Conservation (phyloP, 1,140 invertebrate species). For the Ceratosolen solmsi region DNA sequence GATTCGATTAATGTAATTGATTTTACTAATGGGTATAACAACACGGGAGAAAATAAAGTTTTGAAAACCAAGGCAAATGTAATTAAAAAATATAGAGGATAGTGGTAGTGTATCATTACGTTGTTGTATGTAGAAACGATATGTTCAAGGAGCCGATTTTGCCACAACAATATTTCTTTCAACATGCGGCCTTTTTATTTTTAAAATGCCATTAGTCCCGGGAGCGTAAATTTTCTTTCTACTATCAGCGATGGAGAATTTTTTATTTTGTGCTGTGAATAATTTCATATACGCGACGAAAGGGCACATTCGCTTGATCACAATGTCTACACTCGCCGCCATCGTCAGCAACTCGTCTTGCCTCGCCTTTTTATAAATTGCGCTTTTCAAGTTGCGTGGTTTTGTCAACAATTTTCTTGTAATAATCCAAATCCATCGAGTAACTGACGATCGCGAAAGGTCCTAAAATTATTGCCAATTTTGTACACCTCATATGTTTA, state of each 20-base stretch:
- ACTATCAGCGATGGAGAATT: slow-evolving; percentile 50
- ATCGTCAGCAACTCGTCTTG: slow-evolving; percentile 17
- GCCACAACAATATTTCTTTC: no score
- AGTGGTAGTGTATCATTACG: no score
- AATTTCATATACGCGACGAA: slow-evolving; percentile 58
- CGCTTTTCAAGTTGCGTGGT: not conserved
- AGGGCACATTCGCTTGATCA: slow-evolving; percentile 66
- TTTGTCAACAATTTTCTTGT: not conserved
- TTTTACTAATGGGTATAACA: no score
- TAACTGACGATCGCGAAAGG: slow-evolving; percentile 61
- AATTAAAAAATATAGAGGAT: no score
- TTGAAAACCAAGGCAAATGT: no score
- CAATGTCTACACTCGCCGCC: slow-evolving; percentile 48
- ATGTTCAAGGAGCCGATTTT: no score
- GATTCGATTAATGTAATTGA: no score
- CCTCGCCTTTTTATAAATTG: not conserved
- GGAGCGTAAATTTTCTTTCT: slow-evolving; percentile 19
- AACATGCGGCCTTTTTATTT: no score
- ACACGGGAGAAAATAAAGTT: no score
- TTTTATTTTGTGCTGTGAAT: slow-evolving; percentile 60
- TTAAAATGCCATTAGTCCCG: slow-evolving; percentile 53
- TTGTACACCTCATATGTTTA: slow-evolving; percentile 68
- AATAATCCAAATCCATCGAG: slow-evolving; percentile 43
- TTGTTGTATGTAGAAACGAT: no score
- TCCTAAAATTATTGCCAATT: slow-evolving; percentile 71